phyloP scores from a whole-genome alignment of 2,888 invertebrate species.

The Coenonympha arcania region DNA sequence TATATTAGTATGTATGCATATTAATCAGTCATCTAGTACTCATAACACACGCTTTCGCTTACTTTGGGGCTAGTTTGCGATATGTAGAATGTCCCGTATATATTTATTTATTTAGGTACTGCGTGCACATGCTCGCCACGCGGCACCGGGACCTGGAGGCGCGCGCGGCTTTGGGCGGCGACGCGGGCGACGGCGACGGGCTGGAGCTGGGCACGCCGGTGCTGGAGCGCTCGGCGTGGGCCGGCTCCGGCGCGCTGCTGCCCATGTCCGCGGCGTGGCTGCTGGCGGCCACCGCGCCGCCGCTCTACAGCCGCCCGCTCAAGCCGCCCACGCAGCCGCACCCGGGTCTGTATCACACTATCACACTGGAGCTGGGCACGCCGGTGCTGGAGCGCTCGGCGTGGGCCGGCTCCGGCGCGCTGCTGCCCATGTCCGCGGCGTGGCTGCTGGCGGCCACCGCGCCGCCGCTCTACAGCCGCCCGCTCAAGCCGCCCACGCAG shows the following conservation, averaged over 20 bases:
- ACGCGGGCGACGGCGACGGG: conserved; percentile 50
- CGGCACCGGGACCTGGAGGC: conserved; percentile 72
- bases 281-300: conserved; percentile 77
- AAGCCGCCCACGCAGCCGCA: conserved; percentile 45
- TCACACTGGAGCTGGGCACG: background rate
- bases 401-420: conserved; percentile 42
- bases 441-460: conserved; percentile 81
- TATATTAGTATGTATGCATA: too few relatives aligned
- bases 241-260: conserved; percentile 55
- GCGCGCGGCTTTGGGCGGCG: conserved; percentile 35
- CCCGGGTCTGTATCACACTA: conserved; percentile 12
- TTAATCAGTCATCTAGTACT: too few relatives aligned
- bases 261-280: conserved; percentile 81
- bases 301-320: conserved; percentile 67
- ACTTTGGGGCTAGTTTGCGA: too few relatives aligned
- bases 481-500: conserved; percentile 44
- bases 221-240: conserved; percentile 58
- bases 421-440: conserved; percentile 78
- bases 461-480: conserved; percentile 73
- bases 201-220: conserved; percentile 85
- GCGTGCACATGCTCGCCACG: conserved; percentile 69
- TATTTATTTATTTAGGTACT: too few relatives aligned
- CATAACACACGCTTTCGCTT: too few relatives aligned
- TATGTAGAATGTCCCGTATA: too few relatives aligned
- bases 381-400: conserved; percentile 76